Percentiles rank a stretch among this genome's conserved stretches.
Evolutionary conservation across 2,797 vertebrate genomes (phyloP).

Genomic region (Micrastur ruficollis): DNA sequence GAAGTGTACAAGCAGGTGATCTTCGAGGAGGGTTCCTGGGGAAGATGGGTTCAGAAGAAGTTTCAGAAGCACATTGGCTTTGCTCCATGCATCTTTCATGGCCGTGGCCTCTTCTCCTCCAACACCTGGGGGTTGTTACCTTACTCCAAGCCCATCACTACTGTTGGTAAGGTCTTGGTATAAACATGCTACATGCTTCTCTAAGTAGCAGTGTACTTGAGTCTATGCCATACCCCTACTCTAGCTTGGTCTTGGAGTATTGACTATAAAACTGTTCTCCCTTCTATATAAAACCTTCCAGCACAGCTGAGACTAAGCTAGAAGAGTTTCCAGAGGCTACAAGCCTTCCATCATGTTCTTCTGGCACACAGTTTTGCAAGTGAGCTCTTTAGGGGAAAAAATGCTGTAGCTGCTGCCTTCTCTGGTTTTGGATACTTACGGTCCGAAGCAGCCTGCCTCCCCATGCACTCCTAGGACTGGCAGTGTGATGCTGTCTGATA

Average conservation of each 20-base stretch:
- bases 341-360: background rate
- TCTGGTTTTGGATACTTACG: background rate
- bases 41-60: constrained; percentile 84
- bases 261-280: background rate
- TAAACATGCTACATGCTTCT: background rate
- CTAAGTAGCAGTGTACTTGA: background rate
- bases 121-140: constrained; percentile 91
- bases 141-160: constrained; percentile 90
- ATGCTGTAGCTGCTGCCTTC: background rate
- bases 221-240: background rate
- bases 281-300: background rate
- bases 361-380: background rate
- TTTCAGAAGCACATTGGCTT: constrained; percentile 95
- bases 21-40: constrained; percentile 89
- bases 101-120: constrained; percentile 88
- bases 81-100: constrained; percentile 93
- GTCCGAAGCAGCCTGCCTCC: background rate
- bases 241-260: background rate
- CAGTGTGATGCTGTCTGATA: background rate
- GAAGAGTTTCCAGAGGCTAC: background rate
- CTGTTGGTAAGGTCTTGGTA: constrained; percentile 80
- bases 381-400: rapidly evolving
- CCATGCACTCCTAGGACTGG: background rate
- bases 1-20: constrained; percentile 93
- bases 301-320: background rate